These are phyloP conservation scores for Acropora yongei DNA, from an alignment of 64 coral and sea anemone species.

Conservation along the genomic window DNA sequence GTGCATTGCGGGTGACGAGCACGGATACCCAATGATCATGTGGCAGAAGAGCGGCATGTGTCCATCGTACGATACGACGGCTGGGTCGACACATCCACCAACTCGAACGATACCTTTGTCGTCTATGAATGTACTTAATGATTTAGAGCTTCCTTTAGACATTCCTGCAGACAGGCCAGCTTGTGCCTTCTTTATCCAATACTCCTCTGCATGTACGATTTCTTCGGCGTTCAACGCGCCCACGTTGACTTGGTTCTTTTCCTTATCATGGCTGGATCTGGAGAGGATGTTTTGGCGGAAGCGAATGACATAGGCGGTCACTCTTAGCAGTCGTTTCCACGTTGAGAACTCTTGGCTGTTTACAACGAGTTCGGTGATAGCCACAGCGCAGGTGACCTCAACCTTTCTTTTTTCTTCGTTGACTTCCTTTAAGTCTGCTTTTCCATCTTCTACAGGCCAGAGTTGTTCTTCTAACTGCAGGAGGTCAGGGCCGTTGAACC, in stretches of 20 bases:
- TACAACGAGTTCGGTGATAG: neutral
- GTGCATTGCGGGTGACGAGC: constrained; percentile 36
- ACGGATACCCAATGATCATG: constrained; percentile 43
- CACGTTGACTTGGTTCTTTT: constrained; percentile 31
- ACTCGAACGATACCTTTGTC: constrained; percentile 66
- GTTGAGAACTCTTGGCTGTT: constrained; percentile 41
- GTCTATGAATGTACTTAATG: constrained; percentile 64
- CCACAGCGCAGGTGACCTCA: constrained; percentile 4
- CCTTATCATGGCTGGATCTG: constrained; percentile 7
- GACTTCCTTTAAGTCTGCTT: neutral
- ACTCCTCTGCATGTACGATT: constrained; percentile 50
- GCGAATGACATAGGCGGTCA: constrained; percentile 41
- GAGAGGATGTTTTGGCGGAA: constrained; percentile 11
- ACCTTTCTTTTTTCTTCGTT: neutral
- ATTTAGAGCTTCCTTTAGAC: constrained; percentile 50
- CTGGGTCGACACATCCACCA: constrained; percentile 55
- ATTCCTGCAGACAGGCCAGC: constrained; percentile 37
- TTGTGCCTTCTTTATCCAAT: constrained; percentile 68
- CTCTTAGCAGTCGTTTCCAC: constrained; percentile 53
- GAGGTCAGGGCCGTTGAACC: constrained; percentile 52
- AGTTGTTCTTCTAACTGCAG: constrained; percentile 15
- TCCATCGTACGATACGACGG: neutral
- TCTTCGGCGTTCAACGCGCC: constrained; percentile 67
- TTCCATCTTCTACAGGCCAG: constrained; percentile 43
- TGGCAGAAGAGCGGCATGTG: constrained; percentile 24